Evolutionary conservation across 2,113 vertebrate genomes (phyloP), one percentile per base, ranked within the genome.

Genomic region (Eptesicus fuscus): DNA sequence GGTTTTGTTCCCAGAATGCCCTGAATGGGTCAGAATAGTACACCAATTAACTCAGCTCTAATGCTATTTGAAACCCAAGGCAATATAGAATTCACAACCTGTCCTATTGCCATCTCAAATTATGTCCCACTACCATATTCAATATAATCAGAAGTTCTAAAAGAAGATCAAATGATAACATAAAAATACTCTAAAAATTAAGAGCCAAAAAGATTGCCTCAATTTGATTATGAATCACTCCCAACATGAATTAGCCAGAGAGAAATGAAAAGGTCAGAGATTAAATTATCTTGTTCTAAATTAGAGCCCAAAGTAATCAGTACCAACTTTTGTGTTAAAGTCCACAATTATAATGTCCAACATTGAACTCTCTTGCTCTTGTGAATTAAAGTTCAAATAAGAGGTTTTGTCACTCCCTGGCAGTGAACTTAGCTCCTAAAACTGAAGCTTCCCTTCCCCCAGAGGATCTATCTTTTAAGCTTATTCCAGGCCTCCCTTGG

Each of bases 351-450:
- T 79, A 70, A 76, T 6, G 17, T 59, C 51, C 71, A 90, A 61
- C 73, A 49, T 0, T 93, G 73, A 93, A 78, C 65, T 85, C 35
- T 90, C 74, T 80, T 56, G 71, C 13, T 28, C 63, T 56, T 70
- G 30, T 80, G 56, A 85, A 73, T 42, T 88, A 44, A 85, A 91
- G 86, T 93, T 96, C 93, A 96, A 95, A 96, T 77, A 80, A 59
- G 59, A 90, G 51, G 30, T 51, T 69, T 88, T 61, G 40, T 44
- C 71, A 88, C 35, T 90, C 73, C 44, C 67, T 82, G 40, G 83
- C 61, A 91, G 40, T 94, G 77, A 95, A 88, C 70, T 85, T 88
- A 84, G 89, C 30, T 94, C 92, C 93, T 30, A 35, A 76, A 91
- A 73, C 61, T 22, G 22, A 84, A 83, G 44, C 18, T 51, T 47